phyloP scores from a whole-genome alignment of 2,797 vertebrate species.

The Scyliorhinus canicula region DNA sequence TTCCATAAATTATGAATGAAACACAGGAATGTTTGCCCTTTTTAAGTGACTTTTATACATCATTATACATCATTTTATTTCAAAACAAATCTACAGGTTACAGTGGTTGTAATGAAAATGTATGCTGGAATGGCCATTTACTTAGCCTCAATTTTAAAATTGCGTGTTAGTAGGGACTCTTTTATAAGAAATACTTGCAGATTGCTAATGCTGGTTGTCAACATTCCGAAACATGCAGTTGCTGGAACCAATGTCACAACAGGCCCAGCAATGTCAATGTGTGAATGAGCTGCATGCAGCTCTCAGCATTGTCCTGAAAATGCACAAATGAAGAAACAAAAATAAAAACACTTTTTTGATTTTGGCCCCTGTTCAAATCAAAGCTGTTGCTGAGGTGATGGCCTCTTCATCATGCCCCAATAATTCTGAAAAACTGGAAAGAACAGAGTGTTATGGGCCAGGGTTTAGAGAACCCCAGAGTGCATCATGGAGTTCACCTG shows the following conservation, averaged over 20 bases:
- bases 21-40: not conserved
- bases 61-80: not conserved
- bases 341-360: not conserved
- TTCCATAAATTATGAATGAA: not conserved
- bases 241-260: not conserved
- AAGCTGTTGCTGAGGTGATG: not conserved
- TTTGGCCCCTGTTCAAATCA: not conserved
- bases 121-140: not conserved
- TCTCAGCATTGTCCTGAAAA: not conserved
- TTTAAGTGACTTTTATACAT: not conserved
- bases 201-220: not conserved
- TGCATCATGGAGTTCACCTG: too few relatives aligned
- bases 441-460: too few relatives aligned
- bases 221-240: not conserved
- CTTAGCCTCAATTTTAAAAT: not conserved
- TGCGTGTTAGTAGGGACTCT: not conserved
- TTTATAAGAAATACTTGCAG: not conserved
- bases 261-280: not conserved
- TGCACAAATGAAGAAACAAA: not conserved
- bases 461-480: too few relatives aligned
- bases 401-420: too few relatives aligned
- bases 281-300: not conserved
- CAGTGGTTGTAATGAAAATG: not conserved
- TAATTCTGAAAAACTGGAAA: not conserved
- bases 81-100: not conserved